phyloP scores from a whole-genome alignment of 2,797 vertebrate species.

The Xenops minutus region DNA sequence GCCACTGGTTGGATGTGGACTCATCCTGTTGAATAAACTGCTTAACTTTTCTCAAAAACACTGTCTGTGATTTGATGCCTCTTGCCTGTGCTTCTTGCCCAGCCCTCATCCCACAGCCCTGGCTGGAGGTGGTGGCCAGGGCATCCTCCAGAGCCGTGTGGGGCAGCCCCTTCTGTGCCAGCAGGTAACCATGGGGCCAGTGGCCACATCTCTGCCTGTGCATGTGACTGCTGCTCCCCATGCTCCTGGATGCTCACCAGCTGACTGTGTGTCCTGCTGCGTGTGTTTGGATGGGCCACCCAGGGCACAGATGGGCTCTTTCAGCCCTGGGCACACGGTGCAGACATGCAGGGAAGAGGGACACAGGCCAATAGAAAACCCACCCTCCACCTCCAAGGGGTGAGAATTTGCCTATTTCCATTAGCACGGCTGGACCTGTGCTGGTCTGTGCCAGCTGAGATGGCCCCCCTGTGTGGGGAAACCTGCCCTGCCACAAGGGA shows the following conservation, averaged over 20 bases:
- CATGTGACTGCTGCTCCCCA: too few species aligned
- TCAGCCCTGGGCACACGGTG: neutral
- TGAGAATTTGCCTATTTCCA: neutral
- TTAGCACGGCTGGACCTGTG: neutral
- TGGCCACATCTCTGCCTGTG: neutral
- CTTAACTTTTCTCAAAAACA: slow-evolving; percentile 79
- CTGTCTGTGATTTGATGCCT: neutral
- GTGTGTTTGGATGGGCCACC: neutral
- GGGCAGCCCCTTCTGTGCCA: neutral
- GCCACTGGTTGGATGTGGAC: slow-evolving; percentile 88
- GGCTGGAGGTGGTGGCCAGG: neutral
- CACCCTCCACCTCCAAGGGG: accelerated
- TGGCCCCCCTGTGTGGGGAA: neutral
- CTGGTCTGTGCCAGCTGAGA: neutral
- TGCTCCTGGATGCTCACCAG: neutral
- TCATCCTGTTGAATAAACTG: slow-evolving; percentile 89
- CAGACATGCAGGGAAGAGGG: neutral
- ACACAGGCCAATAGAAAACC: neutral
- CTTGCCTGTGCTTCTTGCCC: neutral
- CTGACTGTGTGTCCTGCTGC: accelerated
- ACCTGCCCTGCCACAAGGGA: neutral
- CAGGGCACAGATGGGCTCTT: neutral
- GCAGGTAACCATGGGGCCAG: neutral
- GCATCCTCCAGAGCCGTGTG: neutral
- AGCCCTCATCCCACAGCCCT: neutral